Percentiles rank a stretch among this genome's conserved stretches.
phyloP scores from a whole-genome alignment of 2,113 vertebrate genomes.

The Chionodraco myersi region DNA sequence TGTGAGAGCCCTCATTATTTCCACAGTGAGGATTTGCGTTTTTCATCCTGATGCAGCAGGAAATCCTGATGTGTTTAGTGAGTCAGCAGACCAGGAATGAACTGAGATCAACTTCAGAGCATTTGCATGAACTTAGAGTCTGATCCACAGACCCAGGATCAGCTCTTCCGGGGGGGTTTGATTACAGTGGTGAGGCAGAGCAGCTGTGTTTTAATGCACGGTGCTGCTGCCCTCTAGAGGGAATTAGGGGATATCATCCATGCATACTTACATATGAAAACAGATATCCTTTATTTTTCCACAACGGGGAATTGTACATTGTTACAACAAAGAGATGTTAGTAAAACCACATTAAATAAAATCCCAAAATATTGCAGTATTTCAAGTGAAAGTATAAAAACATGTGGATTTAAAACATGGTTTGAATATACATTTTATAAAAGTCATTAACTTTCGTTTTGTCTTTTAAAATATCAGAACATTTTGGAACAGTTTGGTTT shows the following conservation, averaged over 20 bases:
- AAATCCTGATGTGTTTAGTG: conserved; percentile 6
- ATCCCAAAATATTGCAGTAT: too few species aligned
- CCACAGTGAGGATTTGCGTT: conserved; percentile 37
- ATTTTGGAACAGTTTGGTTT: too few species aligned
- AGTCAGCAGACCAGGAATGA: not conserved
- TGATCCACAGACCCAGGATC: conserved; percentile 31
- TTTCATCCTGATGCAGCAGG: conserved; percentile 25
- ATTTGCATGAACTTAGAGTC: not conserved
- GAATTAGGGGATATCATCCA: fast-evolving
- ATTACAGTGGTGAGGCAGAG: not conserved
- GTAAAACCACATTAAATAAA: too few species aligned
- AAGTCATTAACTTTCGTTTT: too few species aligned
- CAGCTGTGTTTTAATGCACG: not conserved
- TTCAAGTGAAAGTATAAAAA: too few species aligned
- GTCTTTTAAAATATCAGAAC: too few species aligned
- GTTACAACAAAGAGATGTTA: too few species aligned
- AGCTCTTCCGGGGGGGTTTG: not conserved
- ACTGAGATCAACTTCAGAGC: not conserved
- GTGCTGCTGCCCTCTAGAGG: conserved; percentile 62
- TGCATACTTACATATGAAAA: not conserved
- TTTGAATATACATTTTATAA: too few species aligned
- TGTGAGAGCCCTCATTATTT: not conserved
- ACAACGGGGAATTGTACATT: too few species aligned
- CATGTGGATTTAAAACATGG: too few species aligned
- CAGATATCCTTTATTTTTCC: too few species aligned